Base-by-base conservation (phyloP, 1,140 invertebrate genomes). In the Bombus ignitus region DNA sequence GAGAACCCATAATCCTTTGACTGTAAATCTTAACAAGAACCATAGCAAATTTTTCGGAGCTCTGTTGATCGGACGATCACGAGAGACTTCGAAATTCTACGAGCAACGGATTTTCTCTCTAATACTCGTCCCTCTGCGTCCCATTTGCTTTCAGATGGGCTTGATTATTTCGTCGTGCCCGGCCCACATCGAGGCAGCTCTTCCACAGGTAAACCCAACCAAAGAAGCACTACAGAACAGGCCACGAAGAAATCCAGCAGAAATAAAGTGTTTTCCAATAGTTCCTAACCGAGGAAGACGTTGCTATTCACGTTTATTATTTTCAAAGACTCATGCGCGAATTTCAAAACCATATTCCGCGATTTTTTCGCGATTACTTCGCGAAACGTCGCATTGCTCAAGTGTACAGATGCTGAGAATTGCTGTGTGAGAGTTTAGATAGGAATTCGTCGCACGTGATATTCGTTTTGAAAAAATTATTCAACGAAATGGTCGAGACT, bases 111-210 rank as follows among this genome's bases (percentile, higher is more conserved):
- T 39, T 8, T 25, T 57, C 68, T 47, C 18, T 68, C 57, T 47
- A 47, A 57, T 81, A 44, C 57, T 85, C 44, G 59, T 3, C 79
- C 37, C 35, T 35, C 81, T 81, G 22, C 71, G 18, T 12, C 44
- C 47, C 75, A 66, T 90, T 42, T 89, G 85, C 44, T 91, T 91
- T 82, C 87, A 91, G 90, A 85, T 91, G 90, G 90, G 87, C 90
- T 62, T 91, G 90, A 91, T 90, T 90, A 59, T 90, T 89, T 70
- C 78, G 83, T 57, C 53, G 79, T 74, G 71, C 86, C 70, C 83
- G 82, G 77, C 71, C 53, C 68, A 85, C 83, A 65, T 80, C 86
- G 65, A 86, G 90, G 81, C 79, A 91, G 35, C 65, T 71, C 18
- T 80, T 53, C 57, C 82, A 32, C 47, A 87, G 77, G 80, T 88